Evolutionary conservation across 2,888 invertebrate genomes (phyloP).

Genomic region (Synanthedon andrenaeformis): DNA sequence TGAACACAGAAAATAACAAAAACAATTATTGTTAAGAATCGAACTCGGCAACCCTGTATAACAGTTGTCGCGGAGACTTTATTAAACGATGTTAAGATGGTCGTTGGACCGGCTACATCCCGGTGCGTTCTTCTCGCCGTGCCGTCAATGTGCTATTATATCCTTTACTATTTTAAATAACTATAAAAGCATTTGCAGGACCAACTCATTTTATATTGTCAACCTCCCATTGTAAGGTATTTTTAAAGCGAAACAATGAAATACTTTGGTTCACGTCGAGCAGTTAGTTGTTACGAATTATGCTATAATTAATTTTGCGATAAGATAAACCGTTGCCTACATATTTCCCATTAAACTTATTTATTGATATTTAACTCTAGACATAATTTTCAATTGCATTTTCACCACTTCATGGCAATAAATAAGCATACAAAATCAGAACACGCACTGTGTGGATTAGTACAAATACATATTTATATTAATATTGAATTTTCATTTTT

Average conservation of each 20-base stretch:
- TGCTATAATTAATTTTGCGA: too few species aligned
- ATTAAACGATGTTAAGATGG: slow-evolving; percentile 62
- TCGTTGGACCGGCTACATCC: slow-evolving; percentile 65
- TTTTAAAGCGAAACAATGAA: too few species aligned
- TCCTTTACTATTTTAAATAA: background rate
- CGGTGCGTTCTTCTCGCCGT: slow-evolving; percentile 47
- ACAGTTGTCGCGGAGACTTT: slow-evolving; percentile 61
- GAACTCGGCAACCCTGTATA: slow-evolving; percentile 38
- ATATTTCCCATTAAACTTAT: too few species aligned
- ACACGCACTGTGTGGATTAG: background rate
- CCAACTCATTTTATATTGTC: too few species aligned
- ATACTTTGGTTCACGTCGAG: too few species aligned
- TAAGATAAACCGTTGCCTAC: too few species aligned
- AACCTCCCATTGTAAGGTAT: too few species aligned
- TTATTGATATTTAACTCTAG: too few species aligned
- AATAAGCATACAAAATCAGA: background rate
- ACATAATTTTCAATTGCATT: background rate
- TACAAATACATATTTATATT: background rate
- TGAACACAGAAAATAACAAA: too few species aligned
- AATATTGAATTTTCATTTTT: too few species aligned
- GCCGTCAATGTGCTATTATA: slow-evolving; percentile 38
- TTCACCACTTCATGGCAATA: background rate
- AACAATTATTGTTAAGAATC: background rate
- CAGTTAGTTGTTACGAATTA: too few species aligned
- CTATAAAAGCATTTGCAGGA: background rate